Evolutionary conservation across 2,797 vertebrate species (phyloP), one percentile per base, ranked within the genome.

Genomic region (Sciurus carolinensis): DNA sequence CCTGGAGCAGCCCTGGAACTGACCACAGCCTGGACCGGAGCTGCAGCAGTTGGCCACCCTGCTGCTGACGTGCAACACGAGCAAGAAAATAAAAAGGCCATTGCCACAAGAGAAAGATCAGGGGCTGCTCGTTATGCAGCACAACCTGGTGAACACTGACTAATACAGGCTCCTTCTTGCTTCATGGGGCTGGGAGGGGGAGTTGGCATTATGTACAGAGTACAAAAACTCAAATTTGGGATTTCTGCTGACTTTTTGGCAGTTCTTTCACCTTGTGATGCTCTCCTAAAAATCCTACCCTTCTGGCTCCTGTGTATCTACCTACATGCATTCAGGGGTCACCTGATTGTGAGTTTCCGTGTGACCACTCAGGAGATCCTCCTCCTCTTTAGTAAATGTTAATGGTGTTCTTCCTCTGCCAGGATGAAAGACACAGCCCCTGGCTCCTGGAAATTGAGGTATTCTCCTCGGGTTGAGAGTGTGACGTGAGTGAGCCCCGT

Each of bases 1-100:
- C 3, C 4, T 4, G 39, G 22, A 64, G 50, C 10, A 17, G 79
- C 18, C 18, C 3, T 36, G 20, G 52, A 30, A 9, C 39, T 57
- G 72, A 28, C 24, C 52, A 0, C 33, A 42, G 52, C 28, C 26
- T 24, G 54, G 73, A 44, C 10, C 36, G 3, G 28, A 36, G 57
- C 24, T 24, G 5, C 1, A 20, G 52, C 26, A 9, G 20, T 28
- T 20, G 83, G 36, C 20, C 28, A 52, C 30, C 57, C 66, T 8
- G 17, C 24, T 7, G 2, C 14, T 0, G 80, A n/a, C 5, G 4
- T 0, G 13, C 7, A 54, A 24, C 2, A 0, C 0, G 0, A 30
- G 7, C 0, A 2, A 50, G 12, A 79, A 84, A 52, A 39, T 30
- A 39, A 36, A 47, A 22, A 11, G 11, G 42, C 2, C 13, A 8